Evolutionary conservation across 2,888 invertebrate species (phyloP).

Genomic region (Balanococcus diminutus): DNA sequence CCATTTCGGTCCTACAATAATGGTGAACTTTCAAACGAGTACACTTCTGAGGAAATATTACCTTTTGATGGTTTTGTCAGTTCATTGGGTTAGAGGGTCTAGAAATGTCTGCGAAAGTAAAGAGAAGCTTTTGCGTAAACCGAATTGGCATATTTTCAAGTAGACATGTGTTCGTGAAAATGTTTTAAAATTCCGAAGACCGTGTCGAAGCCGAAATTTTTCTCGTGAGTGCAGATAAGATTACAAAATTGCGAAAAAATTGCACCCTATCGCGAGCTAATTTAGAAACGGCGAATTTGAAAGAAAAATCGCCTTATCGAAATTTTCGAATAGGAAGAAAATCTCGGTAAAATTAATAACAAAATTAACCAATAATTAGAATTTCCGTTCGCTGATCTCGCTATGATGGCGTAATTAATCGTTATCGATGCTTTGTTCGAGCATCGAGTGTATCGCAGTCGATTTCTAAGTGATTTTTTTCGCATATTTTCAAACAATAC

Average conservation of each 20-base stretch:
- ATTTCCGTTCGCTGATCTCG: background rate
- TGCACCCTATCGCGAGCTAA: background rate
- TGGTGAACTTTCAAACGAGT: background rate
- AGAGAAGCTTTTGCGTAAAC: background rate
- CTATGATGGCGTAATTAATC: background rate
- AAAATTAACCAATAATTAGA: background rate
- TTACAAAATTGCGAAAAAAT: background rate
- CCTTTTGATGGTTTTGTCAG: background rate
- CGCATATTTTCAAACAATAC: background rate
- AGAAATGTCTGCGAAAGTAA: background rate
- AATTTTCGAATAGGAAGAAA: background rate
- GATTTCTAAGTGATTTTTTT: background rate
- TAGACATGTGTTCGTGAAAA: background rate
- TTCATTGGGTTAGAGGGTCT: too few species aligned
- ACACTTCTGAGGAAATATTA: background rate
- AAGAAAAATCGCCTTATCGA: background rate
- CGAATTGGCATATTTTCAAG: background rate
- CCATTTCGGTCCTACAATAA: background rate
- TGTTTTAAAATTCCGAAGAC: background rate
- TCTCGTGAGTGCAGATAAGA: background rate
- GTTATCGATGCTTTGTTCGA: background rate
- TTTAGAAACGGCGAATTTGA: background rate
- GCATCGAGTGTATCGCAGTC: background rate
- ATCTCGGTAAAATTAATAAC: background rate
- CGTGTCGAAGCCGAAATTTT: background rate